These are phyloP conservation scores for Rhabdophis nuchalis DNA, from an alignment of 2,797 vertebrate genomes.

Conservation along the genomic window DNA sequence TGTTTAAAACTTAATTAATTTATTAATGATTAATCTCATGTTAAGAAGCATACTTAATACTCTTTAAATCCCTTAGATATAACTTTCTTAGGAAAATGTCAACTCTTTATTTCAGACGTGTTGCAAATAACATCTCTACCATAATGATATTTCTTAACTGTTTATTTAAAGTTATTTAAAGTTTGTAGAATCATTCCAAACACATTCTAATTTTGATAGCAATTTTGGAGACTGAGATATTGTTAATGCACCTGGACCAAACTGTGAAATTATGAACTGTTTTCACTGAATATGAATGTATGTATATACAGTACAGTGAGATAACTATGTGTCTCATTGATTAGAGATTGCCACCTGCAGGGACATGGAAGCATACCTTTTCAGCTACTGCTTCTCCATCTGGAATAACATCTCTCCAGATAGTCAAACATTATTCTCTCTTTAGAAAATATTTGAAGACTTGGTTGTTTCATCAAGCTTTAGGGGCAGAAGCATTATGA, in stretches of 20 bases:
- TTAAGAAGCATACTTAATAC: not conserved
- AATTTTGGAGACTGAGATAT: not conserved
- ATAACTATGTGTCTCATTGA: not conserved
- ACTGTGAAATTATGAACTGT: not conserved
- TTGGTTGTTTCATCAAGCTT: not conserved
- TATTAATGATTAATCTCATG: not conserved
- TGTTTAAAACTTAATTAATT: not conserved
- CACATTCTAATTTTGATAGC: not conserved
- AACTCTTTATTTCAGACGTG: not conserved
- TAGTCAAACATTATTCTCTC: not conserved
- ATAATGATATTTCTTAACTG: not conserved
- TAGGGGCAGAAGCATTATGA: not conserved
- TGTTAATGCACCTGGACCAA: not conserved
- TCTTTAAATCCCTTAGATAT: not conserved
- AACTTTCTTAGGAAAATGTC: not conserved
- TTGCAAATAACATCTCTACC: not conserved
- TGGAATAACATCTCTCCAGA: not conserved
- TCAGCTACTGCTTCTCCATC: not conserved
- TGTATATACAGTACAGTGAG: not conserved
- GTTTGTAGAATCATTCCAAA: not conserved
- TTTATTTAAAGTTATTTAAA: not conserved
- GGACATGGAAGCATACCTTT: not conserved
- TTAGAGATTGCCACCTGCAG: not conserved
- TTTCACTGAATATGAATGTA: not conserved
- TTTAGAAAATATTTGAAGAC: not conserved